phyloP scores from a whole-genome alignment of 2,113 vertebrate genomes.

The Apus apus region DNA sequence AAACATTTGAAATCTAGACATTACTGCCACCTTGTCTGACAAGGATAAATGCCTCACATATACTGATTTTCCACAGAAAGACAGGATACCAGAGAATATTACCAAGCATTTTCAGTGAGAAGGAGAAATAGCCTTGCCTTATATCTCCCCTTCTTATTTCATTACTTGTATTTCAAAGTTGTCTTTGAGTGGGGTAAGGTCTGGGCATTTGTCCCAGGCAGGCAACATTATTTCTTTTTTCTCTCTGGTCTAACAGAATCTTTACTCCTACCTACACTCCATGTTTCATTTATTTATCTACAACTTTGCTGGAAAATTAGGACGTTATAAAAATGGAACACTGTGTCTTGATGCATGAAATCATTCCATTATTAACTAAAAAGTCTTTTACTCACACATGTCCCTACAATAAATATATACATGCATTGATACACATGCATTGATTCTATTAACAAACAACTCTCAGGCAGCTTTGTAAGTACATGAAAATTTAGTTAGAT shows the following conservation, averaged over 20 bases:
- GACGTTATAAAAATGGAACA: not conserved
- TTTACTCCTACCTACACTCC: not conserved
- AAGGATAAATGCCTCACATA: not conserved
- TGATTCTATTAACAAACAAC: not conserved
- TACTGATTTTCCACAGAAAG: not conserved
- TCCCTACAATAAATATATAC: not conserved
- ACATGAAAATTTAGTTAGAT: not conserved
- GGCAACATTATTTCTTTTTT: not conserved
- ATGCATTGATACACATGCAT: not conserved
- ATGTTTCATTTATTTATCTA: constrained; percentile 4
- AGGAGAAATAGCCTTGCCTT: not conserved
- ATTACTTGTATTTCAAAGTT: constrained; percentile 24
- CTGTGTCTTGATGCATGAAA: not conserved
- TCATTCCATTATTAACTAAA: not conserved
- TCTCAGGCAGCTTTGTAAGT: not conserved
- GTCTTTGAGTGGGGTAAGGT: constrained; percentile 3
- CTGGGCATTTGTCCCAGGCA: not conserved
- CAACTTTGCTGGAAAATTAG: not conserved
- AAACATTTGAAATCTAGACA: not conserved
- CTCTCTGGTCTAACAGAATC: not conserved
- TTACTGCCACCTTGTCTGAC: not conserved
- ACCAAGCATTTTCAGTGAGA: not conserved
- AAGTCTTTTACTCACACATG: not conserved
- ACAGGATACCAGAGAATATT: not conserved
- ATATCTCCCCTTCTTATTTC: not conserved